Evolutionary conservation across 2,888 invertebrate genomes (phyloP).

Genomic region (Xestia c-nigrum): DNA sequence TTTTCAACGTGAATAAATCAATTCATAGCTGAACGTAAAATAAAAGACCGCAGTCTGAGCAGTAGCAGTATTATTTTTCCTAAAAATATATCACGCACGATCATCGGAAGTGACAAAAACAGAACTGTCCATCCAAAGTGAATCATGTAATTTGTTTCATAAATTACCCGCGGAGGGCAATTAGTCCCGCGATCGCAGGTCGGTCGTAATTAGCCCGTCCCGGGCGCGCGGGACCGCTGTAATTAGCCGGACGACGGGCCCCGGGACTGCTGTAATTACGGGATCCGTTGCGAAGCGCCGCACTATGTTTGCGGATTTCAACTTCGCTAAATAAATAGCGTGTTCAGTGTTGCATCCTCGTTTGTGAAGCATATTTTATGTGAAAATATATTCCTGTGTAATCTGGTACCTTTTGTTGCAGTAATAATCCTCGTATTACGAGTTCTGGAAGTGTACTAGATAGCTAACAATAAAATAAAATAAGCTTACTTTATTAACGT

Average conservation of each 20-base stretch:
- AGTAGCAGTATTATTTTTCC: neutral
- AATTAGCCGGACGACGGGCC: conserved; percentile 70
- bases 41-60: neutral
- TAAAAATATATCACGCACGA: neutral
- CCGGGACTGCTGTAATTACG: conserved; percentile 70
- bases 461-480: neutral
- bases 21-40: neutral
- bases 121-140: conserved; percentile 48
- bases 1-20: neutral
- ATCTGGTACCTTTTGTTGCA: neutral
- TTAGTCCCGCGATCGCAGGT: conserved; percentile 69
- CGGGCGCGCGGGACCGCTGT: conserved; percentile 67
- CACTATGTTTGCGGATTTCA: conserved; percentile 61
- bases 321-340: conserved; percentile 61
- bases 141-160: conserved; percentile 67
- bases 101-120: conserved; percentile 38
- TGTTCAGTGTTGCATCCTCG: conserved; percentile 45
- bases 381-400: conserved; percentile 29
- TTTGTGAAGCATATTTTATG: conserved; percentile 37
- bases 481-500: too few relatives aligned
- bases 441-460: neutral
- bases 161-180: conserved; percentile 72
- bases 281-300: conserved; percentile 62
- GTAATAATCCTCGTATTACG: neutral
- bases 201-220: conserved; percentile 65